Base-by-base conservation (phyloP, 2,888 invertebrate genomes). In the Lepidonotus clava region DNA sequence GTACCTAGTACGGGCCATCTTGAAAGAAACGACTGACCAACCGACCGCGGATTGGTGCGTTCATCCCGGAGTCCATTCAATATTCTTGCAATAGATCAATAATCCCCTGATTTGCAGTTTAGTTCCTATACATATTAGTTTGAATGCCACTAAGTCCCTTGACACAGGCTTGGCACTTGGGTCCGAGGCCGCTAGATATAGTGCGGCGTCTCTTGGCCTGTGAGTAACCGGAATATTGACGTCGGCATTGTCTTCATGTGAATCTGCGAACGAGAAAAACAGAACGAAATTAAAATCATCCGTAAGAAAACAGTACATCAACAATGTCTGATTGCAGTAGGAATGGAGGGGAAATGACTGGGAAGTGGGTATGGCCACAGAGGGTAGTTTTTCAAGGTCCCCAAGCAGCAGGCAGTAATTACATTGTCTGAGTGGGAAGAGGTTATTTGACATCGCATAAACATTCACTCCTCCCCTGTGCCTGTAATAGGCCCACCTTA, bases 211-310 rank as follows among this genome's bases (percentile, higher is more conserved):
- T 99, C 99, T 95, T 99, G 99, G 88, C 99, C 99, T 91, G 99
- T 99, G 93, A 99, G 96, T 94, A 99, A 96, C 93, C 99, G 96
- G 96, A 99, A 99, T 98, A 99, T 99, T 90, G 99, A 99, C 90
- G 99, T 99, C 92, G 99, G 99, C 99, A 99, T 99, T 88, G 99
- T 99, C 95, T 99, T 99, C 99, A 99, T 99, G 92, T 99, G 96
- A 92, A 99, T 99, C 98, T 99, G 96, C 46, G 96, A 95, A 89
- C 1, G 5, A 71, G 8, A 56, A n/a, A n/a, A n/a, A n/a, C n/a
- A n/a, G n/a, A n/a, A n/a, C n/a, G n/a, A n/a, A n/a, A n/a, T n/a
- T n/a, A n/a, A n/a, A n/a, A n/a, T n/a, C n/a, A n/a, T n/a, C n/a
- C n/a, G n/a, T n/a, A n/a, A n/a, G n/a, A n/a, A n/a, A n/a, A n/a